Conservation (phyloP, 2,888 invertebrate species). For the Anorthoa munda region DNA sequence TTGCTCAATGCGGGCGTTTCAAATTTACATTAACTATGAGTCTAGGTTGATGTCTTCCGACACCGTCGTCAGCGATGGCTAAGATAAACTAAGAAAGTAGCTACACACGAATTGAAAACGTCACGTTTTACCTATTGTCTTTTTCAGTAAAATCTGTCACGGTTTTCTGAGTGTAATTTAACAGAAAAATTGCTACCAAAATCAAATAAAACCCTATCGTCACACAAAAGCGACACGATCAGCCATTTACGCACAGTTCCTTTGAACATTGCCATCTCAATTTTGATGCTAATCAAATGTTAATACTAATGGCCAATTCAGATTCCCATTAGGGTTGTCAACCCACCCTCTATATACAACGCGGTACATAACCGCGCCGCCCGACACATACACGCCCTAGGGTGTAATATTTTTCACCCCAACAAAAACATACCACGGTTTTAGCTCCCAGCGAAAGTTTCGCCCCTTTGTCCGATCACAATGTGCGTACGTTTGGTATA, state of each 20-base stretch:
- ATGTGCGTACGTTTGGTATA: constrained; percentile 74
- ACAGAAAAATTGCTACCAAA: not conserved
- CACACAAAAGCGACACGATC: constrained; percentile 25
- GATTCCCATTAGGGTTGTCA: constrained; percentile 69
- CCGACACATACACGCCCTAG: constrained; percentile 82
- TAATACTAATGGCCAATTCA: constrained; percentile 74
- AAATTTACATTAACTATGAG: too few species aligned
- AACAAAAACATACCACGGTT: constrained; percentile 82
- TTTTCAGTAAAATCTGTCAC: not conserved
- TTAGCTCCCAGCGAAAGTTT: constrained; percentile 76
- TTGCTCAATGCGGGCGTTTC: too few species aligned
- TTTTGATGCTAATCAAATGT: constrained; percentile 71
- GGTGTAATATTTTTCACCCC: constrained; percentile 90
- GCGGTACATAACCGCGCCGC: constrained; percentile 67
- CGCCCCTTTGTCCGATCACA: constrained; percentile 83
- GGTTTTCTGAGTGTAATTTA: not conserved
- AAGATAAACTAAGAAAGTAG: too few species aligned
- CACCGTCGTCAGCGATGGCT: too few species aligned
- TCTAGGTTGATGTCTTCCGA: too few species aligned
- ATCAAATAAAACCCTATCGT: constrained; percentile 15
- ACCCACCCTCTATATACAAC: constrained; percentile 60
- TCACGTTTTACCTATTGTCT: too few species aligned
- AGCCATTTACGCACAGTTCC: constrained; percentile 46
- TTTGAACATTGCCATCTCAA: constrained; percentile 53
- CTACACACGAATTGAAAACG: too few species aligned